Evolutionary conservation across 2,113 vertebrate genomes (phyloP).

Genomic region (Sceloporus tristichus): DNA sequence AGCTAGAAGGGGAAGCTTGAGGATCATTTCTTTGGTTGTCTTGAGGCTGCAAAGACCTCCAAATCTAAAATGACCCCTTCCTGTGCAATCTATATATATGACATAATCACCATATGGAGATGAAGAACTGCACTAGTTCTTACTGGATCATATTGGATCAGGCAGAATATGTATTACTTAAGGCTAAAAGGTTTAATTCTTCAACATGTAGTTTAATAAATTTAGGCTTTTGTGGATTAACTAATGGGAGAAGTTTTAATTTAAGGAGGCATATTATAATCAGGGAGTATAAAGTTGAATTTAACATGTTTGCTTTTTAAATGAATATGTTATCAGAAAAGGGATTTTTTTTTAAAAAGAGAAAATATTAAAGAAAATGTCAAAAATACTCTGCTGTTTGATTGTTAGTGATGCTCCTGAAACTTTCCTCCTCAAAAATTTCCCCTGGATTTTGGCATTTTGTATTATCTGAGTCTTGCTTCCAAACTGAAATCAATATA

Average conservation of each 20-base stretch:
- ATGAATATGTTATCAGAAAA: conserved; percentile 3
- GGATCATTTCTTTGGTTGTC: background rate
- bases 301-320: conserved; percentile 17
- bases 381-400: background rate
- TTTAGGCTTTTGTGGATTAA: background rate
- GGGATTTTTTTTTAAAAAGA: background rate
- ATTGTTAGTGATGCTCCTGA: background rate
- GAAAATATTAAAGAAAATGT: background rate
- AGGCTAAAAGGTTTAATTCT: background rate
- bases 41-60: background rate
- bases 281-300: background rate
- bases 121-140: background rate
- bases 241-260: background rate
- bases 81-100: background rate
- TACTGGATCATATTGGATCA: background rate
- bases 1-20: background rate
- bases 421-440: background rate
- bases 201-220: background rate
- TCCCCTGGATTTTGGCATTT: background rate
- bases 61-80: background rate
- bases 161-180: background rate
- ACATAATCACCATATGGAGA: background rate
- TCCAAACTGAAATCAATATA: background rate
- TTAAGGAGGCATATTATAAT: background rate
- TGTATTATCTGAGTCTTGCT: background rate